A percentile compares a stretch with the other conserved stretches of the same genome.
Evolutionary conservation across 1,140 invertebrate species (phyloP).

Genomic region (Myzus persicae): DNA sequence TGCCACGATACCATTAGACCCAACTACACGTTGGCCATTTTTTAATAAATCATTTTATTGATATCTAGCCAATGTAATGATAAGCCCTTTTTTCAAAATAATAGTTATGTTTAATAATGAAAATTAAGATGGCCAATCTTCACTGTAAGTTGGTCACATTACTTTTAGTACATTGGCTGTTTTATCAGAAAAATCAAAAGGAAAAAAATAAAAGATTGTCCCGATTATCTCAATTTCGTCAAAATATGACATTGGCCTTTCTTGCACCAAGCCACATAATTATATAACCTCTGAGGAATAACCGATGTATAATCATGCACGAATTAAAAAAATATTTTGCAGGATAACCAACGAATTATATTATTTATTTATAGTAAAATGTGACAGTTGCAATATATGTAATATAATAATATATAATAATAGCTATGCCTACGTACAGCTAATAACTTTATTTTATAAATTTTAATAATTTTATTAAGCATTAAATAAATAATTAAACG

Average conservation of each 20-base stretch:
- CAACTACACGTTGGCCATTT: constrained; percentile 14
- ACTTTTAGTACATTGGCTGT: not conserved
- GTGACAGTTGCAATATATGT: too few relatives aligned
- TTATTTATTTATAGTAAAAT: too few relatives aligned
- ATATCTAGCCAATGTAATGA: not conserved
- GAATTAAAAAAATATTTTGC: too few relatives aligned
- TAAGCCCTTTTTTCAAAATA: constrained; percentile 20
- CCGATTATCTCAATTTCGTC: not conserved
- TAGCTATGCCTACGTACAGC: too few relatives aligned
- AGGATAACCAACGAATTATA: too few relatives aligned
- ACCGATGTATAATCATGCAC: too few relatives aligned
- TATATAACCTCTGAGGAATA: too few relatives aligned
- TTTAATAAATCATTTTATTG: not conserved
- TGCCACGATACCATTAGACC: not conserved
- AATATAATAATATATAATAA: too few relatives aligned
- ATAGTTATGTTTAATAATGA: constrained; percentile 8
- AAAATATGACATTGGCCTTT: not conserved
- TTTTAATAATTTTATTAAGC: too few relatives aligned
- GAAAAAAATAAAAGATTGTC: not conserved
- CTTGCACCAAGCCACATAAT: not conserved
- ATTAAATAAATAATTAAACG: too few relatives aligned
- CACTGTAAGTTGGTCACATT: constrained; percentile 7
- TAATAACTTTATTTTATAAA: too few relatives aligned
- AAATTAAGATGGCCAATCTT: constrained; percentile 24
- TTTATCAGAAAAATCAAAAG: not conserved